These are phyloP conservation scores for Onychostruthus taczanowskii DNA, from an alignment of 2,113 vertebrate species.

Conservation along the genomic window DNA sequence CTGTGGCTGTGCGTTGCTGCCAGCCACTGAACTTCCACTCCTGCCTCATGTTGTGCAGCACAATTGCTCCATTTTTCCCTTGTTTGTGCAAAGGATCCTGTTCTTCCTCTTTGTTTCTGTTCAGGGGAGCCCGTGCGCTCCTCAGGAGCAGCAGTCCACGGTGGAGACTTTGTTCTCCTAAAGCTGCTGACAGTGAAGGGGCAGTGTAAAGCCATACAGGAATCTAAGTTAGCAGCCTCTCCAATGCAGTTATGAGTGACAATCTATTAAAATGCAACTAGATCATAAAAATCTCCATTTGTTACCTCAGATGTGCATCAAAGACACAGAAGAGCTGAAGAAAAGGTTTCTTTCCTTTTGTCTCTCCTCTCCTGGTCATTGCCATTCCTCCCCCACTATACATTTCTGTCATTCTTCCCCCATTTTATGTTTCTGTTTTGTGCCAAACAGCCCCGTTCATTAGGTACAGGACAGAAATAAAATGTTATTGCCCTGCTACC, in stretches of 20 bases:
- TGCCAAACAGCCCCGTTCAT: neutral
- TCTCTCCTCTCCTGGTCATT: neutral
- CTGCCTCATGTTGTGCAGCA: neutral
- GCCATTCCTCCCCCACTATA: neutral
- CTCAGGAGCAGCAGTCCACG: neutral
- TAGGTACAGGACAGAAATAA: constrained; percentile 33
- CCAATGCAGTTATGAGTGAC: constrained; percentile 8
- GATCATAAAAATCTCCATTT: constrained; percentile 29
- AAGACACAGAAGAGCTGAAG: constrained; percentile 3
- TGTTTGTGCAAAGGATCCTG: neutral
- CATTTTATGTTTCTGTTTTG: neutral
- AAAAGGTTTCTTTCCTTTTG: neutral
- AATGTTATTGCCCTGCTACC: neutral
- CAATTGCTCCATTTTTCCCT: neutral
- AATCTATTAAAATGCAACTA: constrained; percentile 55
- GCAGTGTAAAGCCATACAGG: neutral
- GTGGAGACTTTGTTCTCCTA: neutral
- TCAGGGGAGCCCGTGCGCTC: neutral
- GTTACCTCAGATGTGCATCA: constrained; percentile 25
- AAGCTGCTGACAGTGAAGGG: neutral
- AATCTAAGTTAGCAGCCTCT: constrained; percentile 26
- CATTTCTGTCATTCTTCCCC: neutral
- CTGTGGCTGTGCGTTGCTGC: neutral
- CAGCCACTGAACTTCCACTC: neutral
- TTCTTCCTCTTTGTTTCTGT: neutral